Conservation (phyloP, 64 coral and sea anemone genomes). For the Pocillopora damicornis region DNA sequence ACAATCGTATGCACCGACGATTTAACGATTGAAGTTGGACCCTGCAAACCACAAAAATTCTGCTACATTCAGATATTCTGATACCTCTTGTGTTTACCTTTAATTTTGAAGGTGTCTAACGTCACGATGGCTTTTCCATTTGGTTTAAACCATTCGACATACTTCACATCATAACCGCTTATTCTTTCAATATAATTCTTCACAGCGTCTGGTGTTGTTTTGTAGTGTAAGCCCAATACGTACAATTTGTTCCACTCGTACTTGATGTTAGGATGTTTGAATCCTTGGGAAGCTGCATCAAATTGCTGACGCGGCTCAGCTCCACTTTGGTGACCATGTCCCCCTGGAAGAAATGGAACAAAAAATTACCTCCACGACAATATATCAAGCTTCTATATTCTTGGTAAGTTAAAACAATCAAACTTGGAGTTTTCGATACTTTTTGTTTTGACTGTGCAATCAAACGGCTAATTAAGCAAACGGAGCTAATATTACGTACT, state of each 20-base stretch:
- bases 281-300: background rate
- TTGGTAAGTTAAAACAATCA: too few species aligned
- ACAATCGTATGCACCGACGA: too few species aligned
- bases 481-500: too few species aligned
- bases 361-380: background rate
- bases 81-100: background rate
- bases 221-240: slow-evolving; percentile 5
- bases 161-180: slow-evolving; percentile 15
- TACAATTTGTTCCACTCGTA: slow-evolving; percentile 26
- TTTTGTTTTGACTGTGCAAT: too few species aligned
- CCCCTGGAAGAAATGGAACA: background rate
- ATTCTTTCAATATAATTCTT: slow-evolving; percentile 15
- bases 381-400: background rate
- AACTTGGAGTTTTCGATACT: too few species aligned
- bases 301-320: background rate
- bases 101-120: background rate
- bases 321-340: background rate
- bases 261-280: slow-evolving; percentile 13
- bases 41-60: too few species aligned
- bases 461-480: too few species aligned
- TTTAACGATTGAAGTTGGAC: too few species aligned
- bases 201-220: background rate
- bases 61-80: too few species aligned
- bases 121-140: slow-evolving; percentile 32
- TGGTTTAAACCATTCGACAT: slow-evolving; percentile 4